A percentile compares a stretch with the other conserved stretches of the same genome.
Conservation (phyloP, 2,888 invertebrate species). For the Drosophila recens region DNA sequence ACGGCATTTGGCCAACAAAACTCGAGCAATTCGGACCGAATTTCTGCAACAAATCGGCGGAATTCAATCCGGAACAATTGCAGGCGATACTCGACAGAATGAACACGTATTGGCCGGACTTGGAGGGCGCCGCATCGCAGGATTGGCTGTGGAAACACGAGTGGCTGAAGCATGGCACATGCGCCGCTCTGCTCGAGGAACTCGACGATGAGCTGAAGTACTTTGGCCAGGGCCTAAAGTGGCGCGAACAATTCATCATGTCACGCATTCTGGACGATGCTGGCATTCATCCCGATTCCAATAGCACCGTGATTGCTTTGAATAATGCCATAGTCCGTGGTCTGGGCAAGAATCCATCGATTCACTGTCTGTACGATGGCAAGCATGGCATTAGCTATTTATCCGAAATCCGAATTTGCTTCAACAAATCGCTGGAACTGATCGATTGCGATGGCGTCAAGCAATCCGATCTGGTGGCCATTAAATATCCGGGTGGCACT, state of each 20-base stretch:
- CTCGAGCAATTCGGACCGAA: conserved; percentile 88
- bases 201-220: conserved; percentile 89
- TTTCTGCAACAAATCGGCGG: conserved; percentile 90
- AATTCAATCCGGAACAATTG: conserved; percentile 88
- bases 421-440: conserved; percentile 88
- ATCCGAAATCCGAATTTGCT: conserved; percentile 91
- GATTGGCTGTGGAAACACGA: conserved; percentile 92
- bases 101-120: conserved; percentile 89
- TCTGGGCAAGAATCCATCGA: conserved; percentile 87
- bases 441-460: conserved; percentile 89
- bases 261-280: conserved; percentile 87
- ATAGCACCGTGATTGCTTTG: conserved; percentile 86
- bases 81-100: conserved; percentile 87
- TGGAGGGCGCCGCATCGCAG: conserved; percentile 86
- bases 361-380: conserved; percentile 88
- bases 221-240: conserved; percentile 88
- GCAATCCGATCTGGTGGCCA: conserved; percentile 71
- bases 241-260: conserved; percentile 88
- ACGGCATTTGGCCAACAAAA: conserved; percentile 94
- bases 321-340: conserved; percentile 86
- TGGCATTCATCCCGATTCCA: conserved; percentile 87
- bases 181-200: conserved; percentile 87
- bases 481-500: conserved; percentile 82
- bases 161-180: conserved; percentile 94
- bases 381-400: conserved; percentile 87